Evolutionary conservation across 2,113 vertebrate genomes (phyloP).

Genomic region (Sakesphorus luctuosus): DNA sequence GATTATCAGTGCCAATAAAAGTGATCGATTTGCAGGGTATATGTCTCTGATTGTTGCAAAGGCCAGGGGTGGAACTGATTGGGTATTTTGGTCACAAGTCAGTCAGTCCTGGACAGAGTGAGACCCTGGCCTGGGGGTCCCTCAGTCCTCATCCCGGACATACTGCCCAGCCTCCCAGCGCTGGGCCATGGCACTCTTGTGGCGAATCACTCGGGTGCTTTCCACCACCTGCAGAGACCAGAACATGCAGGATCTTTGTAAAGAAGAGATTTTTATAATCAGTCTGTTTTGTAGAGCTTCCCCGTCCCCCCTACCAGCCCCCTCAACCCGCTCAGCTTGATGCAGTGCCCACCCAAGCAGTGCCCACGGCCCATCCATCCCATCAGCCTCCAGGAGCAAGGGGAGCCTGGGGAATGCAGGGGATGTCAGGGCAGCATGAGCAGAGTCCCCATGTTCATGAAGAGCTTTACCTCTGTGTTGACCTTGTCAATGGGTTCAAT

Average conservation of each 20-base stretch:
- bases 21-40: not conserved
- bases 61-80: not conserved
- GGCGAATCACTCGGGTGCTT: conserved; percentile 82
- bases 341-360: fast-evolving
- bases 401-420: fast-evolving
- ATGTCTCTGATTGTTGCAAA: not conserved
- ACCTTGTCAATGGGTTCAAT: conserved; percentile 82
- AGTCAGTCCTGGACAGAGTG: fast-evolving
- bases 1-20: not conserved
- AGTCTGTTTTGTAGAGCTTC: not conserved
- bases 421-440: not conserved
- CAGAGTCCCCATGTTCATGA: fast-evolving
- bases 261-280: not conserved
- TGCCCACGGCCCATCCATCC: fast-evolving
- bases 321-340: not conserved
- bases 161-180: conserved; percentile 86
- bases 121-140: fast-evolving
- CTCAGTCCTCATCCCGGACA: conserved; percentile 7
- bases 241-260: fast-evolving
- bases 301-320: not conserved
- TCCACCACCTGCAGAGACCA: conserved; percentile 80
- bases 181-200: conserved; percentile 80
- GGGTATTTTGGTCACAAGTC: fast-evolving
- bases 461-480: conserved; percentile 83
- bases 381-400: not conserved